Conservation (phyloP, 2,888 invertebrate genomes). For the Stramonita haemastoma region DNA sequence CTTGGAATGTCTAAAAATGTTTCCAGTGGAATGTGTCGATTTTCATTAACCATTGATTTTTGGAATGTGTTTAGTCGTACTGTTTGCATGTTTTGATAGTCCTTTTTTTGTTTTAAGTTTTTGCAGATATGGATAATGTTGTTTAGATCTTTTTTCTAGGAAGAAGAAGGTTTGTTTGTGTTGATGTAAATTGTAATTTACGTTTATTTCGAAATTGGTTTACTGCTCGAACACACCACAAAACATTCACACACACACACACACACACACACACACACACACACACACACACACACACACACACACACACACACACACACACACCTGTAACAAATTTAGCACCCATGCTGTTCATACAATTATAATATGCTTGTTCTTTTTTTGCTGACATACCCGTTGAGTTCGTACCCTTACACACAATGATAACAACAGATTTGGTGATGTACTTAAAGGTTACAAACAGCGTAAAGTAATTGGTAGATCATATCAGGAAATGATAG, state of each 20-base stretch:
- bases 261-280: background rate
- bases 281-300: background rate
- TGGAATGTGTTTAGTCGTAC: background rate
- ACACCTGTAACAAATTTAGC: background rate
- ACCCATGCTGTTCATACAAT: background rate
- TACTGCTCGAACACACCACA: too few relatives aligned
- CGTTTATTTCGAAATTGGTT: too few relatives aligned
- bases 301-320: constrained; percentile 30
- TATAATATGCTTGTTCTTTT: too few relatives aligned
- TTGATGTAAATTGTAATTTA: too few relatives aligned
- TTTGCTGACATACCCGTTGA: too few relatives aligned
- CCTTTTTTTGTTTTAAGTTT: background rate
- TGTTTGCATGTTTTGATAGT: background rate
- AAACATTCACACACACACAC: background rate
- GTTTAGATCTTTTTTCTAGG: background rate
- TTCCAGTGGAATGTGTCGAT: background rate
- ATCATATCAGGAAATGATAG: too few relatives aligned
- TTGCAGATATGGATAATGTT: background rate
- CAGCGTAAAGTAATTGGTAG: too few relatives aligned
- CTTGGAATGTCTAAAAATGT: constrained; percentile 1
- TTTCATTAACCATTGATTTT: background rate
- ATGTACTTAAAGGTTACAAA: too few relatives aligned
- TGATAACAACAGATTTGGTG: too few relatives aligned
- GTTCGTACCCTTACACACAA: too few relatives aligned
- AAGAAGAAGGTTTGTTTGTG: too few relatives aligned